Conservation (phyloP, 2,888 invertebrate genomes). For the Sarcophaga subvicina region DNA sequence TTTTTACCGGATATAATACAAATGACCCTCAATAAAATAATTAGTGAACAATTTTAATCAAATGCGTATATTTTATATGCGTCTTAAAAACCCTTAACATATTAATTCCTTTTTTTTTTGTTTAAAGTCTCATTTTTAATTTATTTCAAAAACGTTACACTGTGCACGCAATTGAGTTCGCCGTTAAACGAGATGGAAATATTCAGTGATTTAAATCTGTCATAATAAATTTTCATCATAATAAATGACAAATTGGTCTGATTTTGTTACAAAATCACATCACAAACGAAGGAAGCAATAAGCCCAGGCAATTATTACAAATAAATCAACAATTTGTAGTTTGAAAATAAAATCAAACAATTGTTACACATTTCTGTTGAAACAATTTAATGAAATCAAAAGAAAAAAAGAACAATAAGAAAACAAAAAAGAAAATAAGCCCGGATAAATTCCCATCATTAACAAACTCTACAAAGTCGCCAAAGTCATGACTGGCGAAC, state of each 20-base stretch:
- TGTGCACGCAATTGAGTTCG: not conserved
- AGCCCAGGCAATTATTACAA: constrained; percentile 44
- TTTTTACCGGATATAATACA: no score
- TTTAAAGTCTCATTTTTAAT: no score
- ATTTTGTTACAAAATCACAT: constrained; percentile 3
- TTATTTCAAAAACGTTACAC: not conserved
- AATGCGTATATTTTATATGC: no score
- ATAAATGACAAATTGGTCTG: constrained; percentile 57
- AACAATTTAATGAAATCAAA: constrained; percentile 8
- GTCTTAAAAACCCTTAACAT: no score
- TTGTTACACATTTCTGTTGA: constrained; percentile 46
- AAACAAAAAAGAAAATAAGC: constrained; percentile 28
- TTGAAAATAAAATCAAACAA: constrained; percentile 47
- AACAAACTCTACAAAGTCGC: constrained; percentile 13
- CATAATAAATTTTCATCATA: constrained; percentile 67
- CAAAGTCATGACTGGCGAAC: not conserved
- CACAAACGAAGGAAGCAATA: not conserved
- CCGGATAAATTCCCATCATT: constrained; percentile 41
- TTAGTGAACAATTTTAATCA: no score
- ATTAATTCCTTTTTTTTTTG: no score
- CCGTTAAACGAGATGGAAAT: constrained; percentile 4
- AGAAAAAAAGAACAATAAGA: constrained; percentile 21
- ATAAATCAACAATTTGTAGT: constrained; percentile 40
- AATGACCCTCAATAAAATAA: no score
- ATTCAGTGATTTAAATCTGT: constrained; percentile 61